phyloP scores from a whole-genome alignment of 2,113 vertebrate species.

The Alaudala cheleensis region DNA sequence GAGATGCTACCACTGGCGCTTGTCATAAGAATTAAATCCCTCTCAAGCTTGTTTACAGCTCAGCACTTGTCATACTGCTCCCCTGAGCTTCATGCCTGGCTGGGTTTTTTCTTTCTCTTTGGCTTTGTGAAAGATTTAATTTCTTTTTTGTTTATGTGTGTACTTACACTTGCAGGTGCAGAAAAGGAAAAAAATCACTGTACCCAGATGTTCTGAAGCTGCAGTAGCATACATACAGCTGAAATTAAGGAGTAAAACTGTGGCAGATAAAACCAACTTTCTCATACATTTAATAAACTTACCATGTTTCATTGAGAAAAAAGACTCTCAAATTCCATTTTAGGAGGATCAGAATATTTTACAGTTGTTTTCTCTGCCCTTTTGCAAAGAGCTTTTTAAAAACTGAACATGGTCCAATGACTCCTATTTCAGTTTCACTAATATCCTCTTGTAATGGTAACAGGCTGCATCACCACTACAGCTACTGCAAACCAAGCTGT shows the following conservation, averaged over 20 bases:
- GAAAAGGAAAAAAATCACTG: slow-evolving; percentile 63
- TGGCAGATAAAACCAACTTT: slow-evolving; percentile 36
- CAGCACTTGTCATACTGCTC: slow-evolving; percentile 79
- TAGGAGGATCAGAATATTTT: slow-evolving; percentile 14
- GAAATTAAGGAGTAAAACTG: slow-evolving; percentile 72
- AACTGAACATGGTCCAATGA: not conserved
- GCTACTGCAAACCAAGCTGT: not conserved
- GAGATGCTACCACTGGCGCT: slow-evolving; percentile 77
- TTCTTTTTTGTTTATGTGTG: slow-evolving; percentile 79
- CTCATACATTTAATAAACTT: slow-evolving; percentile 59
- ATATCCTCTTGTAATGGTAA: not conserved
- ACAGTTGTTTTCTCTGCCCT: not conserved
- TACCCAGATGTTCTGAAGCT: slow-evolving; percentile 78
- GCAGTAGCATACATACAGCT: slow-evolving; percentile 64
- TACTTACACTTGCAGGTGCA: slow-evolving; percentile 82
- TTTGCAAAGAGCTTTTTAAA: slow-evolving; percentile 27
- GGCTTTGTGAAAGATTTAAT: slow-evolving; percentile 77
- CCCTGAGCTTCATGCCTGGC: slow-evolving; percentile 78
- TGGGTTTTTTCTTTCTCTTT: slow-evolving; percentile 42
- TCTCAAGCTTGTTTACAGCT: slow-evolving; percentile 84
- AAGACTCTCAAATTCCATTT: slow-evolving; percentile 31
- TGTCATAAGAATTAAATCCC: slow-evolving; percentile 85
- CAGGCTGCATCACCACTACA: not conserved
- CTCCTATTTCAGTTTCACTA: slow-evolving; percentile 3
- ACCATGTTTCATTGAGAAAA: slow-evolving; percentile 37